Percentiles rank a stretch among this genome's conserved stretches.
Evolutionary conservation across 2,113 vertebrate genomes (phyloP).

Genomic region (Oostethus manadensis): DNA sequence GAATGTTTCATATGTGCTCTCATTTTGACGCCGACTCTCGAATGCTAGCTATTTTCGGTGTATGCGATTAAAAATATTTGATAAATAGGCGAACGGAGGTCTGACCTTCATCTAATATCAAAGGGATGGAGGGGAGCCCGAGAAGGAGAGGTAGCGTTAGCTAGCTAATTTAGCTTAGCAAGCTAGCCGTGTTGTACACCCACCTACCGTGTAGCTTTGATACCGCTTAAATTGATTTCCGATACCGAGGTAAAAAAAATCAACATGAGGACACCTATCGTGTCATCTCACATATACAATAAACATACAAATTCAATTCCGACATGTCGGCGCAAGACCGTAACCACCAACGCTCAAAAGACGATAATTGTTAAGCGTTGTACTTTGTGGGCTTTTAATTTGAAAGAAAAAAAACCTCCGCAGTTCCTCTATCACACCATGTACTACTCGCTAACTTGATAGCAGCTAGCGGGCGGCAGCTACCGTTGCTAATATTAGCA

Average conservation of each 20-base stretch:
- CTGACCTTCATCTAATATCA: slow-evolving; percentile 52
- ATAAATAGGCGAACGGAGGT: background rate
- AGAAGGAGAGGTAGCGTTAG: slow-evolving; percentile 27
- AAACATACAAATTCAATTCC: background rate
- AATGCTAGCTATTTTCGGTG: background rate
- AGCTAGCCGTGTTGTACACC: slow-evolving; percentile 23
- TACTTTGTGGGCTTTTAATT: background rate
- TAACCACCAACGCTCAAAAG: fast-evolving
- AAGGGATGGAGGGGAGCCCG: slow-evolving; percentile 49
- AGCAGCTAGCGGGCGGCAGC: slow-evolving; percentile 29
- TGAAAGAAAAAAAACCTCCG: background rate
- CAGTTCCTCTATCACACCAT: slow-evolving; percentile 7
- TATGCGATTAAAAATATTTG: background rate
- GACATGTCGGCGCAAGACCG: fast-evolving
- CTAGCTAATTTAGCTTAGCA: slow-evolving; percentile 52
- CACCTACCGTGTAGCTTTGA: background rate
- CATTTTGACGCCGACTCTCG: background rate
- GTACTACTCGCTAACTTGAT: slow-evolving; percentile 20
- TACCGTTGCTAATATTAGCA: slow-evolving; percentile 54
- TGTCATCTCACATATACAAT: background rate
- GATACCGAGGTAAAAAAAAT: slow-evolving; percentile 20
- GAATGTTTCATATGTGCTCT: slow-evolving; percentile 26
- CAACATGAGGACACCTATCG: background rate
- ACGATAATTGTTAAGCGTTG: background rate
- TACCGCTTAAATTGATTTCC: slow-evolving; percentile 32